Base-by-base conservation (phyloP, 2,888 invertebrate species). In the Hemithea aestivaria region DNA sequence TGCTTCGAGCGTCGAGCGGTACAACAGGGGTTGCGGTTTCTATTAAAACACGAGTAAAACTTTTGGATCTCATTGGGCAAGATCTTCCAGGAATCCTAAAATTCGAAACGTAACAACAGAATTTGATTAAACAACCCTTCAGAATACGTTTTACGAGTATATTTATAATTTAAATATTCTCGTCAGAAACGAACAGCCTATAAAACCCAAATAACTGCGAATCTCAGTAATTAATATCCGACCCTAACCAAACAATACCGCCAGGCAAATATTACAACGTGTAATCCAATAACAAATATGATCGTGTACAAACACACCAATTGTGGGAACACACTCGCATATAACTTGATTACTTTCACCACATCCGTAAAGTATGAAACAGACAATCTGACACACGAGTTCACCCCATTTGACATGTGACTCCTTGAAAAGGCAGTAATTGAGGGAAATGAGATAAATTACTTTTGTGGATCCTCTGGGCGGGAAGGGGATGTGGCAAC, bases 381-480 rank as follows among this genome's bases (percentile, higher is more conserved):
- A 40, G 33, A 45, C 58, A 61, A 62, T 65, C 62, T 58, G 64
- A 63, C 59, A 52, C 50, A 46, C 50, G 47, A 60, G 48, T 60
- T 66, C 67, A 72, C 73, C 76, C 76, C 60, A 71, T 73, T 70
- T 76, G 73, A 74, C 71, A 76, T 66, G 63, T 61, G 73, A 71
- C 62, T 66, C 66, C 60, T 53, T 73, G 71, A 75, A 78, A 82
- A 79, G 72, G 65, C 55, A 65, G 66, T 81, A 78, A 80, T 80
- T 77, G 78, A 73, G 68, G 79, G 73, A 80, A 82, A 82, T 79
- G 72, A 74, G 73, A 82, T 74, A 78, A 82, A 80, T 81, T 74
- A 76, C 73, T 68, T 58, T 62, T 69, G 65, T 58, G 62, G 65
- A 68, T 68, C 70, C 66, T 75, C 71, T 62, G 59, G 55, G 44